These are phyloP conservation scores for Coelopa frigida DNA, from an alignment of 1,140 invertebrate genomes.

Conservation along the genomic window DNA sequence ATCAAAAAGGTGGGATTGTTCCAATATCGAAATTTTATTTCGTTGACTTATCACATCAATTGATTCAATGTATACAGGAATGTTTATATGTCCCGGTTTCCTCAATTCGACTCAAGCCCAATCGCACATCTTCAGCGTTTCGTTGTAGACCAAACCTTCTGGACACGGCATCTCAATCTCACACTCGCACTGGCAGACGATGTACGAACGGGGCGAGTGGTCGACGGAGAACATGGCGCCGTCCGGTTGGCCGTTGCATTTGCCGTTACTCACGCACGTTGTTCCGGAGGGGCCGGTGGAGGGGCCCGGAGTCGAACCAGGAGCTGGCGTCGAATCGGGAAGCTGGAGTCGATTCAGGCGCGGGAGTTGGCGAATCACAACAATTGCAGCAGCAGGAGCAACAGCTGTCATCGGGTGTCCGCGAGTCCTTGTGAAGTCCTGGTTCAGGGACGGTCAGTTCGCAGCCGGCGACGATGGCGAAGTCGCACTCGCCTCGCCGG, in stretches of 20 bases:
- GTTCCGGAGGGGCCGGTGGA: constrained; percentile 7
- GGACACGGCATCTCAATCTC: constrained; percentile 15
- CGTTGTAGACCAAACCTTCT: constrained; percentile 26
- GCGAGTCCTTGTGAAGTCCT: too few species aligned
- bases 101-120: too few species aligned
- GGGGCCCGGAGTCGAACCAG: constrained; percentile 1
- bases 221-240: constrained; percentile 8
- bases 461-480: constrained; percentile 10
- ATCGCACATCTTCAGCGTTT: constrained; percentile 23
- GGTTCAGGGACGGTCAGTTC: constrained; percentile 1
- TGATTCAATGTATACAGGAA: too few species aligned
- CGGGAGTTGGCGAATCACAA: not conserved
- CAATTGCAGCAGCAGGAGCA: constrained; percentile 3
- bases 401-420: not conserved
- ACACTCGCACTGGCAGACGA: constrained; percentile 14
- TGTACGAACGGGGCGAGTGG: not conserved
- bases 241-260: constrained; percentile 5
- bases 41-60: too few species aligned
- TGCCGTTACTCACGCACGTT: constrained; percentile 1
- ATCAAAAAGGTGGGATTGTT: too few species aligned
- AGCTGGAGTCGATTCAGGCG: not conserved
- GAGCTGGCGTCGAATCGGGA: not conserved
- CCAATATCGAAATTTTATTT: too few species aligned
- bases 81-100: too few species aligned
- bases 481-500: constrained; percentile 6